Base-by-base conservation (phyloP, 2,113 vertebrate genomes). In the Scalopus aquaticus region DNA sequence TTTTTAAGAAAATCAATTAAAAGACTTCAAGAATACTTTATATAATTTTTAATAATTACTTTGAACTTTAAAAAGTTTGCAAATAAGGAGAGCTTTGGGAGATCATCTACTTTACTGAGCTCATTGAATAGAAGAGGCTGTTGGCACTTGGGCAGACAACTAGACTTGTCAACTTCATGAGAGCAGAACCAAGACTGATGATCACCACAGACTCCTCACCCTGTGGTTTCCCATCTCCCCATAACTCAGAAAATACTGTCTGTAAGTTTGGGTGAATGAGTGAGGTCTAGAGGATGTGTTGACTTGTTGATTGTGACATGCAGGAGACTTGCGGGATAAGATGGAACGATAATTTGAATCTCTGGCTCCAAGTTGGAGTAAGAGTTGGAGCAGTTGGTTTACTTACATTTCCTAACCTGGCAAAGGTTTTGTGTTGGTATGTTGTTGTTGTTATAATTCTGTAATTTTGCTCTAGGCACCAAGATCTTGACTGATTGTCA, bases 1-100 rank as follows among this genome's bases (percentile, higher is more conserved):
- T 10, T 86, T 94, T 85, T n/a, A 80, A 87, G 28, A 91, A 86
- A 90, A 67, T 82, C 26, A 73, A 51, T 88, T 70, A 30, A 80
- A 89, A 86, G 44, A 4, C 30, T 62, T 76, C 10, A 35, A 13
- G 10, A 51, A 86, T 39, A 20, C 58, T 86, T n/a, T n/a, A n/a
- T 56, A 49, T 76, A 28, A 93, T 67, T 85, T 76, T 72, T 46
- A 76, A 56, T 73, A 30, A 6, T 8, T 76, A 30, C 30, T 74
- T 92, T 79, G 88, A 88, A 69, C n/a, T 81, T 88, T 56, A 88
- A 46, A 58, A 30, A 64, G 65, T 89, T 84, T 86, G 10, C 32
- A 49, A 35, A 44, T 51, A 86, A 49, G 79, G 17, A 16, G 15
- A 10, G 6, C 39, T 90, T 93, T 83, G 37, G 19, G 62, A 85